Base-by-base conservation (phyloP, 92 coral and sea anemone genomes). In the Metridium senile region DNA sequence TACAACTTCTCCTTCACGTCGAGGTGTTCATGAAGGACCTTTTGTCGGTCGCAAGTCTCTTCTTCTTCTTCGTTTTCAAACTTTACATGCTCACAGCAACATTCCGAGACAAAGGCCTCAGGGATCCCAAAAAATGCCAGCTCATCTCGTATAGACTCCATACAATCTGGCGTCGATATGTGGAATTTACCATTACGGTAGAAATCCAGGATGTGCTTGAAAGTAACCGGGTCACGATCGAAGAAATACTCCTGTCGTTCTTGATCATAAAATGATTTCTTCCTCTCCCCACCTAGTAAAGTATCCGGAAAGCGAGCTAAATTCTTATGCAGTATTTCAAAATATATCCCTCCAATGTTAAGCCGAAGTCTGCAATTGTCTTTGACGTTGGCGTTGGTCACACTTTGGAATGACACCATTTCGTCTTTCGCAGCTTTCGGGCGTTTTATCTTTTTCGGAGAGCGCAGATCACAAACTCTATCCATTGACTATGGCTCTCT, bases 261-360 rank as follows among this genome's bases (percentile, higher is more conserved):
- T 30, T 86, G 74, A 65, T 96, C 99, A 62, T 70, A 96, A 66
- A 87, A 93, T 6, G 52, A 71, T 33, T 72, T 68, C 72, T 86
- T 89, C 68, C 87, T 74, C 11, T 87, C 89, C 63, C 93, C 88
- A 26, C 98, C 97, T 1, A 96, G 88, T 1, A 96, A 86, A 0
- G 98, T 93, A 74, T 93, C 93, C 6, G 99, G 99, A 56, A 82
- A 90, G 65, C 76, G 81, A 33, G 84, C 87, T 58, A 96, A 82
- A 26, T 93, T 85, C 33, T 74, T 84, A 73, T 83, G 83, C 11
- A 89, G 85, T 20, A 96, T 88, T 72, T 96, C 92, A 57, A 81
- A 96, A n/a, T 84, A 86, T 7, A 84, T 83, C 26, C 99, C 99
- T 1, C 99, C 97, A 20, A 96, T 85, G 66, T 96, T 96, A 52